A percentile compares a stretch with the other conserved stretches of the same genome.
Conservation (phyloP, 2,797 vertebrate genomes). For the Rhinichthys osculus region DNA sequence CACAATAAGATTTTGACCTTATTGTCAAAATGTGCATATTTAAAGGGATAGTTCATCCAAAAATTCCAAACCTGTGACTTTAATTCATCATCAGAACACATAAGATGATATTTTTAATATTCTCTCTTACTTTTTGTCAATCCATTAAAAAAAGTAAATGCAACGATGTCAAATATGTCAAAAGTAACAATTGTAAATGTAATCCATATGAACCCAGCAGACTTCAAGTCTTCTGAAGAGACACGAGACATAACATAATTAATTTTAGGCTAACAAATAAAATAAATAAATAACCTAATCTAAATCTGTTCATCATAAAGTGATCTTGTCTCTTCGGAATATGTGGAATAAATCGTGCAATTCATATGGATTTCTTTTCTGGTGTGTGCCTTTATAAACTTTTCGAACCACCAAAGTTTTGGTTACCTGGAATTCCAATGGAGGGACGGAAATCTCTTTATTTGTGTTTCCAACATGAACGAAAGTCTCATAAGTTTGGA, state of each 20-base stretch:
- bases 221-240: background rate
- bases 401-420: background rate
- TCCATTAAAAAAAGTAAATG: background rate
- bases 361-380: background rate
- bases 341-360: background rate
- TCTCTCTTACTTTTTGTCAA: background rate
- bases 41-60: background rate
- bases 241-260: background rate
- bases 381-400: background rate
- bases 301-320: background rate
- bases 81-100: background rate
- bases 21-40: background rate
- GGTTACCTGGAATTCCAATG: background rate
- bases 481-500: no score
- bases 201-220: background rate
- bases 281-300: background rate
- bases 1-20: conserved; percentile 31
- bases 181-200: background rate
- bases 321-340: background rate
- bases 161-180: background rate
- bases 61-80: background rate
- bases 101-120: background rate
- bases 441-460: background rate
- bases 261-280: background rate
- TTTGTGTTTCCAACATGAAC: background rate